Evolutionary conservation across 2,113 vertebrate species (phyloP), one percentile per base, ranked within the genome.

Genomic region (Peromyscus maniculatus): DNA sequence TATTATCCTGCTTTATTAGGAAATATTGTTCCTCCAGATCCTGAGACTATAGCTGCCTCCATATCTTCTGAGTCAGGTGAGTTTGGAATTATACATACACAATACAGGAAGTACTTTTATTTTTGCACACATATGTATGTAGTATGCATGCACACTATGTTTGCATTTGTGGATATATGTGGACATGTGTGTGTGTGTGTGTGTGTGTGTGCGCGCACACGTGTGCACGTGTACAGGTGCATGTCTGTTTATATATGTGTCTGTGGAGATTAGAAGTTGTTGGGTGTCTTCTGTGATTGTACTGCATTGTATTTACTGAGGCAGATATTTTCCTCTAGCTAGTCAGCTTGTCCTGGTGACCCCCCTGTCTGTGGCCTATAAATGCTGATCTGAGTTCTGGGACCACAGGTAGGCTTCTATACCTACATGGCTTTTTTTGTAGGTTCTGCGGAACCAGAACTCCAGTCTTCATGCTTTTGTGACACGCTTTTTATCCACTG

Each of bases 1-100:
- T 91, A 91, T 93, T 66, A 5, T 24, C 64, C 88, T 93, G 62
- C 22, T 87, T 78, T 87, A 55, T 10, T 90, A 77, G 90, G 87
- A 87, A 43, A 1, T 82, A 3, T 43, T 49, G 19, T 5, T 74
- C 39, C 0, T 13, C 46, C 24, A 59, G 8, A 21, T 46, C 15
- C n/a, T 91, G 57, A 39, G 1, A 67, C 46, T 59, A 36, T 92
- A 91, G 49, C 84, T 91, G 0, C 10, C 17, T 59, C 31, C 1
- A 0, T 19, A 5, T 28, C 26, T 17, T 15, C 87, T 69, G 31
- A 66, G 64, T 43, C 52, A 71, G 89, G 93, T 95, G 71, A 98
- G 86, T 95, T 91, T 71, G 31, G 87, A 84, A 75, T 80, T 36
- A 79, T 75, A n/a, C 17, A 36, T 93, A 83, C 24, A 43, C 49